These are phyloP conservation scores for Odontomachus brunneus DNA, from an alignment of 1,140 invertebrate genomes.

Conservation along the genomic window DNA sequence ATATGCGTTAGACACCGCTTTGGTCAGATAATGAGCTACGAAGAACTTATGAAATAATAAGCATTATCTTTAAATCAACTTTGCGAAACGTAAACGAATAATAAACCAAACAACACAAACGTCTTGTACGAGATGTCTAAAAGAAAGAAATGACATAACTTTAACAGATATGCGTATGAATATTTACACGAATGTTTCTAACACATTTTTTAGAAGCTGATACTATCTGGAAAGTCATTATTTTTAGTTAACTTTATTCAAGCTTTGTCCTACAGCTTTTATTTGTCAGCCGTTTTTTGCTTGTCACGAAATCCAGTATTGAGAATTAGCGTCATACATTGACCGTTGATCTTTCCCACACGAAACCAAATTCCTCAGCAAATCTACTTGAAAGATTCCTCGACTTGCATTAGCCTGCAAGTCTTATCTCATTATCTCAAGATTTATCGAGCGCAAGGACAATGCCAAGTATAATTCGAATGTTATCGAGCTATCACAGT, in stretches of 20 bases:
- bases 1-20: background rate
- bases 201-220: too few relatives aligned
- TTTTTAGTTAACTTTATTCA: background rate
- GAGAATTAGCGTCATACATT: background rate
- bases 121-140: too few relatives aligned
- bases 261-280: background rate
- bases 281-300: background rate
- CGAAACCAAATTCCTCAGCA: background rate
- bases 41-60: background rate
- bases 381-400: background rate
- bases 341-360: too few relatives aligned
- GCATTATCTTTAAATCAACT: background rate
- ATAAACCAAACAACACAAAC: too few relatives aligned
- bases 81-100: background rate
- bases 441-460: background rate
- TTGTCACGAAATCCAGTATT: background rate
- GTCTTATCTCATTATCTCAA: background rate
- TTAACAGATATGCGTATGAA: too few relatives aligned
- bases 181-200: too few relatives aligned
- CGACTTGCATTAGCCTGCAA: background rate
- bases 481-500: constrained; percentile 1
- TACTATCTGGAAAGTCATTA: too few relatives aligned
- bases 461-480: constrained; percentile 56
- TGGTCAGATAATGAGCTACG: background rate
- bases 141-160: too few relatives aligned